Evolutionary conservation across 2,888 invertebrate species (phyloP).

Genomic region (Nemurella pictetii): DNA sequence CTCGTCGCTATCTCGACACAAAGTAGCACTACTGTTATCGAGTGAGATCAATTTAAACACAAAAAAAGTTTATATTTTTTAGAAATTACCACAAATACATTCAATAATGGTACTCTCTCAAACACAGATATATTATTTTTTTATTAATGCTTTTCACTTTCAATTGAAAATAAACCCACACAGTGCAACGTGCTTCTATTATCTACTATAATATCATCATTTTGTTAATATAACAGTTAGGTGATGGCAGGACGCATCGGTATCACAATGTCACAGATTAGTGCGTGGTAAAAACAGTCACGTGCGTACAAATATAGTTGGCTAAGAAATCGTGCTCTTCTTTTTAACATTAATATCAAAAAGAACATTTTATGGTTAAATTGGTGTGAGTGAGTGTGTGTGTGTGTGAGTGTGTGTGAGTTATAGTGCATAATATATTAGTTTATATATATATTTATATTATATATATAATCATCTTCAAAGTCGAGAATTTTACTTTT

Average conservation of each 20-base stretch:
- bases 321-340: conserved; percentile 38
- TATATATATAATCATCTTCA: conserved; percentile 33
- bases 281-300: conserved; percentile 31
- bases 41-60: background rate
- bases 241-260: conserved; percentile 41
- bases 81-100: conserved; percentile 36
- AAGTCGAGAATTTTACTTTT: conserved; percentile 23
- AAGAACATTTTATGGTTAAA: conserved; percentile 36
- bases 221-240: conserved; percentile 36
- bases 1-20: too few relatives aligned
- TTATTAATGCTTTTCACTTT: conserved; percentile 30
- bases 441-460: too few relatives aligned
- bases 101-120: conserved; percentile 29
- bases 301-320: conserved; percentile 41
- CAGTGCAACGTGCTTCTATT: conserved; percentile 39
- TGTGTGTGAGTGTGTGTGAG: conserved; percentile 35
- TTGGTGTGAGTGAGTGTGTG: conserved; percentile 32
- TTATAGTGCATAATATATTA: conserved; percentile 1
- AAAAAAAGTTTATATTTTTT: background rate
- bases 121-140: conserved; percentile 34
- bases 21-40: background rate
- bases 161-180: conserved; percentile 39
- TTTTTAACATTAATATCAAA: conserved; percentile 38
- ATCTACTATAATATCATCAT: conserved; percentile 26
- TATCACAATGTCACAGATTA: conserved; percentile 42